Percentiles rank a stretch among this genome's conserved stretches.
These are phyloP conservation scores for Pipistrellus nathusii DNA, from an alignment of 2,797 vertebrate genomes.

Conservation along the genomic window DNA sequence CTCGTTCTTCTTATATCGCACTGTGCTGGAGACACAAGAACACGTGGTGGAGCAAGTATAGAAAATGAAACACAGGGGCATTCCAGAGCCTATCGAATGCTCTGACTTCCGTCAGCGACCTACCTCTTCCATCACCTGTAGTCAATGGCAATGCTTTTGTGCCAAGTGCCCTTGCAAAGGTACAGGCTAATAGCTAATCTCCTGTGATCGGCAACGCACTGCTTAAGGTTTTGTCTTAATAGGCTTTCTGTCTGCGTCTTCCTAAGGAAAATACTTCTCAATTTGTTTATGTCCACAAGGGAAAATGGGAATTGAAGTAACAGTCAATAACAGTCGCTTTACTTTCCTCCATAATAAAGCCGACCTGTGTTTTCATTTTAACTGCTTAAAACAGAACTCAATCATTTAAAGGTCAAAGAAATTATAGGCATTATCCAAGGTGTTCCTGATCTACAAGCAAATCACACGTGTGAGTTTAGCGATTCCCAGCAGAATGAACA, in stretches of 20 bases:
- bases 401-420: slow-evolving; percentile 71
- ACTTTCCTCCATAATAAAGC: slow-evolving; percentile 64
- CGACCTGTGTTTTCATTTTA: slow-evolving; percentile 52
- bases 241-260: background rate
- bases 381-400: slow-evolving; percentile 64
- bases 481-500: background rate
- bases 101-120: background rate
- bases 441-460: slow-evolving; percentile 44
- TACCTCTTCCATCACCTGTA: slow-evolving; percentile 33
- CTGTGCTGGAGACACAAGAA: background rate
- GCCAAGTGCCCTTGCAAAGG: background rate
- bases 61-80: slow-evolving; percentile 11
- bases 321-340: slow-evolving; percentile 44
- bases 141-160: background rate
- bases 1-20: background rate
- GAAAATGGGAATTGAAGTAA: slow-evolving; percentile 51
- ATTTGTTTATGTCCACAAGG: slow-evolving; percentile 4
- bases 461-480: slow-evolving; percentile 49
- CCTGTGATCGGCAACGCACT: background rate
- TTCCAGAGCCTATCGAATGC: background rate
- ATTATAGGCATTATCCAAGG: slow-evolving; percentile 48
- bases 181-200: background rate
- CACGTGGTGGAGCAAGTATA: background rate
- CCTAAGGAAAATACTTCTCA: background rate
- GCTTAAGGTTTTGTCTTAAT: background rate